Percentiles rank a stretch among this genome's conserved stretches.
phyloP scores from a whole-genome alignment of 1,140 invertebrate species.

The Drosophila ananassae region DNA sequence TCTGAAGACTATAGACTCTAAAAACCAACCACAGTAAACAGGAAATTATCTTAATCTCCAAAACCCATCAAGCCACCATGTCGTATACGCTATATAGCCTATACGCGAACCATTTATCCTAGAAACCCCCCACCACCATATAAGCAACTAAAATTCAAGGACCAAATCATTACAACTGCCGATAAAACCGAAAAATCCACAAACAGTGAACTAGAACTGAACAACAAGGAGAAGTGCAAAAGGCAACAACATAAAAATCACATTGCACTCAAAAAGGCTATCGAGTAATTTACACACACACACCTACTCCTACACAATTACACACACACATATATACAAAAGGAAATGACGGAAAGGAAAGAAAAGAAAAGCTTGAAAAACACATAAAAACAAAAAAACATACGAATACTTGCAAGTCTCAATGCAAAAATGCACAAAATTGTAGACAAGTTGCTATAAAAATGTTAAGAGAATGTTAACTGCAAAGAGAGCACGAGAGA shows the following conservation, averaged over 20 bases:
- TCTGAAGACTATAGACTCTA: too few relatives aligned
- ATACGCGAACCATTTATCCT: not conserved
- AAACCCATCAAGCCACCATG: constrained; percentile 18
- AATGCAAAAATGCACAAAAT: constrained; percentile 52
- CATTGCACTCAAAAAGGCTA: constrained; percentile 71
- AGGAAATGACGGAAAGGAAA: constrained; percentile 1
- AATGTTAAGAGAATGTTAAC: constrained; percentile 43
- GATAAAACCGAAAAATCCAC: constrained; percentile 10
- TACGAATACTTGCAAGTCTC: constrained; percentile 34
- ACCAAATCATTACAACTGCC: constrained; percentile 14
- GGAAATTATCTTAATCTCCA: constrained; percentile 12
- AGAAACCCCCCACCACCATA: constrained; percentile 3
- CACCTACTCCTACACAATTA: not conserved
- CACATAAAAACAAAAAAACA: constrained; percentile 33
- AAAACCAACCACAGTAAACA: not conserved
- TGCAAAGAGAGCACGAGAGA: not conserved
- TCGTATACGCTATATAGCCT: constrained; percentile 20
- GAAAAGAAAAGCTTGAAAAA: constrained; percentile 7
- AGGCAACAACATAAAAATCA: constrained; percentile 63
- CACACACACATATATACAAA: constrained; percentile 3
- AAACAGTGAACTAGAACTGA: constrained; percentile 21
- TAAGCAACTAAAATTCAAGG: constrained; percentile 34
- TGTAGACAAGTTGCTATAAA: constrained; percentile 37
- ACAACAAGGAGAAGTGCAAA: constrained; percentile 52
- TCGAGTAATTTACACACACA: constrained; percentile 57